Base-by-base conservation (phyloP, 2,888 invertebrate genomes). In the Caenorhabditis sulstoni region DNA sequence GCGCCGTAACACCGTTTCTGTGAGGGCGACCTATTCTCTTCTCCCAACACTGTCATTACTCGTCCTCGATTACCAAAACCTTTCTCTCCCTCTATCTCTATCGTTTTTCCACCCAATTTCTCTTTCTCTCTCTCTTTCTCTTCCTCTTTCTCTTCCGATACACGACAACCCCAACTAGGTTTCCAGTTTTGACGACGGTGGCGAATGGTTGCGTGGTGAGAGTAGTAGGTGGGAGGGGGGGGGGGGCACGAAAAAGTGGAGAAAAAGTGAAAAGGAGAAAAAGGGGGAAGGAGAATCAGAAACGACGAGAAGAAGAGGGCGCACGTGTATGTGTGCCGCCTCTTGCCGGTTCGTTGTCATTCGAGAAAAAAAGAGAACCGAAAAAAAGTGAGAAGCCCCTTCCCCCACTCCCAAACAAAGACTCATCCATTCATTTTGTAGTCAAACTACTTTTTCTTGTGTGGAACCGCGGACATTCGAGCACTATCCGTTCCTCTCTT, bases 1-100 rank as follows among this genome's bases (percentile, higher is more conserved):
- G 62, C 71, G 62, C 59, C 62, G 71, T 71, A 62, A 71, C 62
- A 71, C 45, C 20, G 47, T 50, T 65, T 65, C 50, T 35, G 20
- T 12, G 4, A 14, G 41, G 41, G 41, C 14, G 41, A 14, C 14
- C 7, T 3, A 3, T 11, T 41, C 41, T 41, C 41, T 14, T 23
- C 23, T 52, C 23, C 20, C 52, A n/a, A 7, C 44, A 22, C 22
- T 66, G 55, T 57, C 49, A 45, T 29, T 5, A n/a, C n/a, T n/a
- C n/a, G n/a, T n/a, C n/a, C n/a, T n/a, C 29, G 23, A 29, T 35
- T 59, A 45, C 22, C 44, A n/a, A n/a, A n/a, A n/a, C n/a, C n/a
- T n/a, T n/a, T 20, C 61, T 64, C 18, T 39, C 23, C 8, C 39
- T 64, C 41, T 59, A 37, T 58, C 41, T n/a, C 44, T 45, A 16